Evolutionary conservation across 1,140 invertebrate genomes (phyloP).

Genomic region (Schlechtendalia chinensis): DNA sequence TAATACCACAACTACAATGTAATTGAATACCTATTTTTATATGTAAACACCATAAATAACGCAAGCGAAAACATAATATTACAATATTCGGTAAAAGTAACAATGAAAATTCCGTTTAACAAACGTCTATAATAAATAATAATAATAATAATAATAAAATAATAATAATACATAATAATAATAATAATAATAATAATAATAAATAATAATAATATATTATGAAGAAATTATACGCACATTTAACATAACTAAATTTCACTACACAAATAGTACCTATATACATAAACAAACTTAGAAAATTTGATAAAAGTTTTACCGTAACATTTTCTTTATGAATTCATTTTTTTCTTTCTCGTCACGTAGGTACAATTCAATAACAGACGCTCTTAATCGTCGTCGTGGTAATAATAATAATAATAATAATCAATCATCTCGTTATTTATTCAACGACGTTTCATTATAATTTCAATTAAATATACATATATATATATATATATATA

Average conservation of each 20-base stretch:
- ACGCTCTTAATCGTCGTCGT: too few relatives aligned
- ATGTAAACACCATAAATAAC: slow-evolving; percentile 47
- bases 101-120: slow-evolving; percentile 48
- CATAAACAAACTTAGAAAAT: slow-evolving; percentile 34
- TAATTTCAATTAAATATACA: not conserved
- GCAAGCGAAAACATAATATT: slow-evolving; percentile 50
- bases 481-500: slow-evolving; percentile 11
- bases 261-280: slow-evolving; percentile 13
- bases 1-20: slow-evolving; percentile 28
- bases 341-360: not conserved
- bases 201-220: too few relatives aligned
- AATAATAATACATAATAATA: too few relatives aligned
- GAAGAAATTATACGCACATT: slow-evolving; percentile 33
- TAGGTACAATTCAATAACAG: too few relatives aligned
- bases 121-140: slow-evolving; percentile 13
- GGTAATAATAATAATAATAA: not conserved
- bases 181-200: too few relatives aligned
- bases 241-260: slow-evolving; percentile 46
- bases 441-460: slow-evolving; percentile 36
- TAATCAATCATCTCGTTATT: slow-evolving; percentile 31
- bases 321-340: slow-evolving; percentile 12
- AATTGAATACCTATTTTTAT: slow-evolving; percentile 45
- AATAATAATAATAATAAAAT: too few relatives aligned
- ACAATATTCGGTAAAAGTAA: slow-evolving; percentile 45
- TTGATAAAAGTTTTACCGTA: slow-evolving; percentile 9